Conservation (phyloP, 2,797 vertebrate species). For the Gadopsis bispinosus region DNA sequence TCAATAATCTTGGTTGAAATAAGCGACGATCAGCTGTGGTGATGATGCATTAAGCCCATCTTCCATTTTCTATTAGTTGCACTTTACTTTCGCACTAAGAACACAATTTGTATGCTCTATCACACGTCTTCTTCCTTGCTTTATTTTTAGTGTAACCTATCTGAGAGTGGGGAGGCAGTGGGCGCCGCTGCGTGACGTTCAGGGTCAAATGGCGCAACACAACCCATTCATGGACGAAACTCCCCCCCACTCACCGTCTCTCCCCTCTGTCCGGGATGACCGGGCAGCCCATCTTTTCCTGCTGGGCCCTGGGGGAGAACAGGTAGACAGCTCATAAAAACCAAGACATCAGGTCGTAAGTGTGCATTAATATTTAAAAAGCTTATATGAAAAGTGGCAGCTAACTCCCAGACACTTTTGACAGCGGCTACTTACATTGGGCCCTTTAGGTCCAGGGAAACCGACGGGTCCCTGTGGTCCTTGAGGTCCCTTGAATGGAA, state of each 20-base stretch:
- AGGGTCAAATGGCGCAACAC: constrained; percentile 27
- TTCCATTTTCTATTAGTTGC: not conserved
- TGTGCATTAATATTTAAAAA: constrained; percentile 62
- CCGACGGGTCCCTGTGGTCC: constrained; percentile 97
- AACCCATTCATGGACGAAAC: constrained; percentile 7
- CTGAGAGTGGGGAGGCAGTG: constrained; percentile 15
- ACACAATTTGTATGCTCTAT: constrained; percentile 20
- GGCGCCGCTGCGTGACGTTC: constrained; percentile 18
- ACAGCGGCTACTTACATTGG: constrained; percentile 89
- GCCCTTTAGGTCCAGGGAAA: constrained; percentile 96
- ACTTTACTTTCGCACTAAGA: not conserved
- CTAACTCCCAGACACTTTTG: constrained; percentile 29
- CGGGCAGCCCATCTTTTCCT: constrained; percentile 96
- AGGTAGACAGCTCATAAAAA: constrained; percentile 38
- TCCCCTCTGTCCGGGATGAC: constrained; percentile 96
- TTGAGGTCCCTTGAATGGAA: constrained; percentile 91
- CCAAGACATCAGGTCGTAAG: constrained; percentile 1
- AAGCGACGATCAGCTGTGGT: not conserved
- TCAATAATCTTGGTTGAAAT: not conserved
- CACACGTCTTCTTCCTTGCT: not conserved
- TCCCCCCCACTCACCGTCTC: constrained; percentile 91
- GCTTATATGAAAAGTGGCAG: constrained; percentile 37
- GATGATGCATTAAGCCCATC: not conserved
- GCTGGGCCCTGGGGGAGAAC: constrained; percentile 89
- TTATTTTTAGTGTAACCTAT: constrained; percentile 24